Conservation (phyloP, 2,888 invertebrate species). For the Drosophila longiperda region DNA sequence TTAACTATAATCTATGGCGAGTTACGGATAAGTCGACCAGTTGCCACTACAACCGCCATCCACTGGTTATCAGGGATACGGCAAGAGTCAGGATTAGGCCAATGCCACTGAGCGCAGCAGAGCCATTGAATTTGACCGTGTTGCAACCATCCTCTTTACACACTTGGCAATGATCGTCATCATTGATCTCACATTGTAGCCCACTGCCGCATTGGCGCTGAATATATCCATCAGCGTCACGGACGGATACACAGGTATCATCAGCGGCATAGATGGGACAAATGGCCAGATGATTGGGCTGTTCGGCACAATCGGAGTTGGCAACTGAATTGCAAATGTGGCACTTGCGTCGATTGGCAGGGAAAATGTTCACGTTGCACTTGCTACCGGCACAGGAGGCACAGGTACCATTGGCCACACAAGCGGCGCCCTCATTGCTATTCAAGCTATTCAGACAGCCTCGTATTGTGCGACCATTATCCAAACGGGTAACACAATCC, state of each 20-base stretch:
- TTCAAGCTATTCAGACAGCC: constrained; percentile 70
- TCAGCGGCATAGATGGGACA: constrained; percentile 73
- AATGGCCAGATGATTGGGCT: constrained; percentile 57
- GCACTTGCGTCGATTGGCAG: constrained; percentile 75
- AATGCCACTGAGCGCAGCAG: constrained; percentile 51
- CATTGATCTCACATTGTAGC: constrained; percentile 65
- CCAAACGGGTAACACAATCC: constrained; percentile 67
- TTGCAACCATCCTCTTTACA: constrained; percentile 78
- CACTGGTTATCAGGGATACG: constrained; percentile 51
- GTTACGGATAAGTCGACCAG: constrained; percentile 11
- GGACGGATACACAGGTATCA: constrained; percentile 71
- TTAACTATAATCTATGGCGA: constrained; percentile 45
- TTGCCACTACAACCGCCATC: constrained; percentile 21
- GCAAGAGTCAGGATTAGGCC: constrained; percentile 65
- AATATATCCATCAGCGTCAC: constrained; percentile 31
- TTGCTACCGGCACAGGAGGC: constrained; percentile 67
- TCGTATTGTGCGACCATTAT: constrained; percentile 72
- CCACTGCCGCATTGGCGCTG: constrained; percentile 74
- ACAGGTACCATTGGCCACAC: constrained; percentile 68
- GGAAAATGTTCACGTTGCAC: constrained; percentile 80
- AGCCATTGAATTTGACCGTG: constrained; percentile 58
- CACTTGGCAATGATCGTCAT: constrained; percentile 63
- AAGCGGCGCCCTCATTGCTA: constrained; percentile 53
- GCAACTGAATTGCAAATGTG: constrained; percentile 75
- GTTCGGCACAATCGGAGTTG: constrained; percentile 52